Conservation (phyloP, 2,888 invertebrate genomes). For the Oligia strigilis region DNA sequence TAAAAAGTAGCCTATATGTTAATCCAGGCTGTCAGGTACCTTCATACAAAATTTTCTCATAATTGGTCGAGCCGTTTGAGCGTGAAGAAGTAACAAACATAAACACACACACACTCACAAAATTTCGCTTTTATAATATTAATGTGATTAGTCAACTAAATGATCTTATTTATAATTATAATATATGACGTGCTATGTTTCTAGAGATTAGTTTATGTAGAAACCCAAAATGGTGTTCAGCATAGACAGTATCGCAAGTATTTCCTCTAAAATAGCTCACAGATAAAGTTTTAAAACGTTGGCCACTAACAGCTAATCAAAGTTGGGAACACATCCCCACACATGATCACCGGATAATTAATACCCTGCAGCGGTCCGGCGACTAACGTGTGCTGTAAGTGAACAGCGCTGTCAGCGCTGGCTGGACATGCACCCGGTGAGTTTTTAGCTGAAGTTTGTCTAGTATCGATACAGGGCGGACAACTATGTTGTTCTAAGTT, state of each 20-base stretch:
- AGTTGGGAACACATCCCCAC: slow-evolving; percentile 35
- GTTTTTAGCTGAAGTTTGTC: slow-evolving; percentile 36
- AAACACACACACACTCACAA: too few relatives aligned
- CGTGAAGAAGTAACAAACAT: too few relatives aligned
- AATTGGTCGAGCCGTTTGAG: too few relatives aligned
- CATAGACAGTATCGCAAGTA: not conserved
- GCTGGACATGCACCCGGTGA: not conserved
- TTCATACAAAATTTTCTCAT: too few relatives aligned
- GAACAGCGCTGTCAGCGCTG: slow-evolving; percentile 45
- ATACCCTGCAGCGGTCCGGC: slow-evolving; percentile 37
- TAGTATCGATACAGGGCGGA: slow-evolving; percentile 13
- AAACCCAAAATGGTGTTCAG: not conserved
- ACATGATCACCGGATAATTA: slow-evolving; percentile 51
- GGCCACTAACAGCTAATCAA: slow-evolving; percentile 57
- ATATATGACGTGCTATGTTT: not conserved
- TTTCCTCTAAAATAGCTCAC: not conserved
- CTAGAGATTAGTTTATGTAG: not conserved
- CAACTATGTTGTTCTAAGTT: not conserved
- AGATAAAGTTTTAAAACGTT: slow-evolving; percentile 34
- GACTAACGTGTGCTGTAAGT: slow-evolving; percentile 16
- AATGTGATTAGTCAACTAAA: not conserved
- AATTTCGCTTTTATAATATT: too few relatives aligned
- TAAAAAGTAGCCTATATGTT: too few relatives aligned
- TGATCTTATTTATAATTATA: too few relatives aligned
- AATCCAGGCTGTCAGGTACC: too few relatives aligned